Evolutionary conservation across 2,888 invertebrate species (phyloP), one percentile per base, ranked within the genome.

Genomic region (Prosopocoilus inquinatus): DNA sequence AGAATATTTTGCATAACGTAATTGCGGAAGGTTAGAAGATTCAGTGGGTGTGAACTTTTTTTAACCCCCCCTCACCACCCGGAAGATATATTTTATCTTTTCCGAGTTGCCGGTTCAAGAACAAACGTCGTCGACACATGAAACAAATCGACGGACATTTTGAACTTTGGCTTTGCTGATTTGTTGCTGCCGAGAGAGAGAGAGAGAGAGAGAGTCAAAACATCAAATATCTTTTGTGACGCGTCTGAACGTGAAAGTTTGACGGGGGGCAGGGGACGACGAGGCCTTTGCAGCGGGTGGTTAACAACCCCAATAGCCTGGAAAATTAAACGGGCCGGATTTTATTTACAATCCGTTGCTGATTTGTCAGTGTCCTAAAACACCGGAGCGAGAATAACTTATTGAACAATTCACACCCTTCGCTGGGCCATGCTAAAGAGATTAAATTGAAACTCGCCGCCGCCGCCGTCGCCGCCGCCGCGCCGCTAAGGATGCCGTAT

Each of bases 301-400:
- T 61, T 63, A 63, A 64, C 65, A 64, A 59, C 59, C 64, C 64
- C 68, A 67, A 67, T 64, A 67, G 68, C 66, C 63, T 55, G 68
- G 68, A 67, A 69, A 69, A 69, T 69, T 68, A 68, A 69, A 68
- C 67, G 64, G 63, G 55, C 64, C 58, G 57, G 66, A 68, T 69
- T 68, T 65, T 65, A 68, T 67, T 67, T 67, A 64, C 67, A 65
- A 65, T 63, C 63, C 62, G 59, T 56, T 57, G 61, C 64, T 64
- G 65, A 64, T 67, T 67, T 66, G 65, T 67, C 67, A 65, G 63
- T 61, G 61, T 64, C 65, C 60, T 60, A 61, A 62, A 53, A 65
- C 65, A 64, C 63, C 64, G 62, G 63, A 64, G 65, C 64, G 63
- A 59, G 62, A 64, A 65, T 65, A 64, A 65, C 65, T 64, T 65